These are phyloP conservation scores for Agrotis puta DNA, from an alignment of 2,888 invertebrate species.

Conservation along the genomic window DNA sequence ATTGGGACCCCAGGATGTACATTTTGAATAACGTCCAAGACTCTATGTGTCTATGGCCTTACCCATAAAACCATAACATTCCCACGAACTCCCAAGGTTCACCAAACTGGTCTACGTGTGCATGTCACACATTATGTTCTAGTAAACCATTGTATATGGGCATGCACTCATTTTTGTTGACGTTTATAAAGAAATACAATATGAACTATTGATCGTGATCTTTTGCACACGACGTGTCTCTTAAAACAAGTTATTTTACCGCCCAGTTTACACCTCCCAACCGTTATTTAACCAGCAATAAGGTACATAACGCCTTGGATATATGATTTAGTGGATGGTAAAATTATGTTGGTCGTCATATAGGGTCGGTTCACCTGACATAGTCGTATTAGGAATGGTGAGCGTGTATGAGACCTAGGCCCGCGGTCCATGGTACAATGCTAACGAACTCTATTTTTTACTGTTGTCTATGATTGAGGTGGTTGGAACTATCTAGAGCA, in stretches of 20 bases:
- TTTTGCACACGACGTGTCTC: constrained; percentile 79
- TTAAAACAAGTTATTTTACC: constrained; percentile 57
- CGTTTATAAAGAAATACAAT: constrained; percentile 83
- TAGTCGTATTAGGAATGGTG: constrained; percentile 84
- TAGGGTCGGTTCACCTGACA: constrained; percentile 83
- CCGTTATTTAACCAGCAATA: constrained; percentile 46
- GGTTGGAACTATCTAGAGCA: constrained; percentile 26
- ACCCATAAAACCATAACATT: constrained; percentile 54
- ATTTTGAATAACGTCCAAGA: too few species aligned
- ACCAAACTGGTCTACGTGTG: constrained; percentile 60
- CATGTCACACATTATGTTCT: constrained; percentile 60
- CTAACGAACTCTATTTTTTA: constrained; percentile 65
- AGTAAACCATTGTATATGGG: constrained; percentile 72
- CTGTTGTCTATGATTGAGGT: constrained; percentile 50
- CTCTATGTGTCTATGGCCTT: too few species aligned
- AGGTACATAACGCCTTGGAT: constrained; percentile 44
- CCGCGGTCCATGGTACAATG: constrained; percentile 66
- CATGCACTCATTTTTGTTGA: constrained; percentile 84
- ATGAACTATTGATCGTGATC: constrained; percentile 82
- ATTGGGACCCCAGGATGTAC: too few species aligned
- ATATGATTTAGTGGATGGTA: constrained; percentile 12
- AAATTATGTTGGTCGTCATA: constrained; percentile 57
- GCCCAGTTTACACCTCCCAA: background rate
- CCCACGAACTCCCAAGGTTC: constrained; percentile 59
- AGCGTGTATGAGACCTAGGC: constrained; percentile 78